Evolutionary conservation across 1,140 invertebrate species (phyloP).

Genomic region (Polypedilum vanderplanki): DNA sequence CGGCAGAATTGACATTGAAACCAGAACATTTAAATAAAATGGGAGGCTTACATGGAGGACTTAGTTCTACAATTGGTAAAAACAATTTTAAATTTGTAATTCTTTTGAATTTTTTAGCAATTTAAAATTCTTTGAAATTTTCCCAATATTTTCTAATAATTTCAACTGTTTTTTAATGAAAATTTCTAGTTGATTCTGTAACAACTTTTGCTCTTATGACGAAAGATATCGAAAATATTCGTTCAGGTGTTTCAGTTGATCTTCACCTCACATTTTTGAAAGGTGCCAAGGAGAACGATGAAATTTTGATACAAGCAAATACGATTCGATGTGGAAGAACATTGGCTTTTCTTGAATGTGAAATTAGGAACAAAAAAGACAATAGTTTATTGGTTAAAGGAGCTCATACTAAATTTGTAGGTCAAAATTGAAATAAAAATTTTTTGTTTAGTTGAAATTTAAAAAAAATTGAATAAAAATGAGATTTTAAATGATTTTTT

Average conservation of each 20-base stretch:
- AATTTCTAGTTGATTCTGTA: constrained; percentile 61
- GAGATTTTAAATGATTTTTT: too few species aligned
- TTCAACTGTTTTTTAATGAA: too few species aligned
- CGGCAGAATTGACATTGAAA: constrained; percentile 68
- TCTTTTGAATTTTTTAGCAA: too few species aligned
- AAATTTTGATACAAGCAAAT: constrained; percentile 69
- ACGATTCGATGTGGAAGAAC: constrained; percentile 69
- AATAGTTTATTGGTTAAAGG: constrained; percentile 68
- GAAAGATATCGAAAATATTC: constrained; percentile 47
- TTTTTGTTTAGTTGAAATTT: too few species aligned
- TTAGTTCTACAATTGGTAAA: constrained; percentile 62
- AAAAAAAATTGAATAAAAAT: too few species aligned
- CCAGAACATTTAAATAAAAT: constrained; percentile 67
- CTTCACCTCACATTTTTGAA: constrained; percentile 67
- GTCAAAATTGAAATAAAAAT: constrained; percentile 31
- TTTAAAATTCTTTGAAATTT: too few species aligned
- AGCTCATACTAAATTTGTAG: constrained; percentile 71
- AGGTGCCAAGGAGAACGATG: constrained; percentile 66
- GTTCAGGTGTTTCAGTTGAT: constrained; percentile 65
- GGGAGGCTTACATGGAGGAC: constrained; percentile 77
- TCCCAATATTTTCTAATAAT: too few species aligned
- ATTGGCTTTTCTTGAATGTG: constrained; percentile 73
- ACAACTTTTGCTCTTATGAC: constrained; percentile 75
- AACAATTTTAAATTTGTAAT: too few species aligned
- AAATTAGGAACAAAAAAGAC: constrained; percentile 63